phyloP scores from a whole-genome alignment of 1,140 invertebrate species.

The Bombus difficillimus region DNA sequence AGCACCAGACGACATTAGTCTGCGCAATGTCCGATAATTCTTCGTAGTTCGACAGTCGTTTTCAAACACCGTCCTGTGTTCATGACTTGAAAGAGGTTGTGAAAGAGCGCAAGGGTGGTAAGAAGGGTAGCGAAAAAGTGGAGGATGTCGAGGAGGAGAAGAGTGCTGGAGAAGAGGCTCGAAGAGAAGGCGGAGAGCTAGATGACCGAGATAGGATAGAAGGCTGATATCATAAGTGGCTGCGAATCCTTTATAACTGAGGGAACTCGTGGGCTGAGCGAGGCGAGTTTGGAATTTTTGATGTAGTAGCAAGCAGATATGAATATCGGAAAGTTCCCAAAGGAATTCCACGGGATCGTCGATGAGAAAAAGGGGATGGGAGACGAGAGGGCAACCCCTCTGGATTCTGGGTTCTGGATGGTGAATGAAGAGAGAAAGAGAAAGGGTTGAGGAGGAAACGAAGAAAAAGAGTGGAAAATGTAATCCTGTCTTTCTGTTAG shows the following conservation, averaged over 20 bases:
- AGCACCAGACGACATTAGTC: background rate
- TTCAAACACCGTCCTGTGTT: background rate
- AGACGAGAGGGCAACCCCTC: background rate
- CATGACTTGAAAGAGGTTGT: background rate
- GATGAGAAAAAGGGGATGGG: background rate
- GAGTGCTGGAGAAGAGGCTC: background rate
- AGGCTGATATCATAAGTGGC: slow-evolving; percentile 80
- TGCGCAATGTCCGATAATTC: background rate
- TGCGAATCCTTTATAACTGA: slow-evolving; percentile 79
- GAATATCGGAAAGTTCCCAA: slow-evolving; percentile 81
- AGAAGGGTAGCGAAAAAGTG: background rate
- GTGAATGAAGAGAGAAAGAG: slow-evolving; percentile 18
- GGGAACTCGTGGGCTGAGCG: slow-evolving; percentile 65
- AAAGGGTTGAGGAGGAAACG: background rate
- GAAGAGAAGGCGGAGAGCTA: slow-evolving; percentile 26
- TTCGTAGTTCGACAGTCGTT: background rate
- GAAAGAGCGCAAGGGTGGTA: background rate
- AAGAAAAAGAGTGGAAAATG: background rate
- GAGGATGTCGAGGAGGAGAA: background rate
- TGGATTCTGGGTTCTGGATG: background rate
- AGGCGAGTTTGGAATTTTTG: slow-evolving; percentile 80
- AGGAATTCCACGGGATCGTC: slow-evolving; percentile 76
- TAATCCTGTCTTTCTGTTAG: slow-evolving; percentile 51
- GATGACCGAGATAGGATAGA: slow-evolving; percentile 50
- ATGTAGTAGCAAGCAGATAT: slow-evolving; percentile 80